Evolutionary conservation across 2,113 vertebrate genomes (phyloP), one percentile per base, ranked within the genome.

Genomic region (Neopipo cinnamomea): DNA sequence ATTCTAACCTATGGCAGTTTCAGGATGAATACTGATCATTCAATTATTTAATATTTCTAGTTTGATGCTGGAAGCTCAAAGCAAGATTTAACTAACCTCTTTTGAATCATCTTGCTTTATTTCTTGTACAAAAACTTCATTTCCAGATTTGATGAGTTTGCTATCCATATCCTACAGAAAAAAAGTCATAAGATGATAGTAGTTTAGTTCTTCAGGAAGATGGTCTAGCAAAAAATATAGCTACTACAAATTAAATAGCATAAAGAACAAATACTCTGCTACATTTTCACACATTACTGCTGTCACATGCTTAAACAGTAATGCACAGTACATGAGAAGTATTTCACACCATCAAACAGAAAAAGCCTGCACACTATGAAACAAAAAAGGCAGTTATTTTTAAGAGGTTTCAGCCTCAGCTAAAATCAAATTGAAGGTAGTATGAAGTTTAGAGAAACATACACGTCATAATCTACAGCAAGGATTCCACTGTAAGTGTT

Each of bases 81-180:
- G 47, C 50, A 89, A 2, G 78, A 95, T 78, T 65, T 93, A 93
- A 97, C 97, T 58, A 91, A 98, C 98, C 98, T 98, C 97, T 97
- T 98, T 98, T 35, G 98, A 98, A 81, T 98, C 97, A 96, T 98
- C 98, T 96, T 97, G 98, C 65, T 98, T 98, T 44, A 95, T 79
- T 96, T 98, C 98, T 95, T 95, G 95, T 50, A 95, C 76, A 92
- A 95, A 81, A 28, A 88, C 84, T 82, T 98, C 98, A 66, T 87
- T 92, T 92, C 72, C 96, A 87, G 55, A 52, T 95, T 97, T 93
- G 59, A 72, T 85, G 33, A 94, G 66, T 75, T 91, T 95, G 72
- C 61, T 96, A 22, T 96, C 96, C 23, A 55, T 35, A 93, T 98
- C 98, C 98, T 98, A 93, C 21, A 76, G 77, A 92, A 95, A 61